A percentile compares a stretch with the other conserved stretches of the same genome.
Evolutionary conservation across 2,797 vertebrate species (phyloP).

Genomic region (Harpagifer antarcticus): DNA sequence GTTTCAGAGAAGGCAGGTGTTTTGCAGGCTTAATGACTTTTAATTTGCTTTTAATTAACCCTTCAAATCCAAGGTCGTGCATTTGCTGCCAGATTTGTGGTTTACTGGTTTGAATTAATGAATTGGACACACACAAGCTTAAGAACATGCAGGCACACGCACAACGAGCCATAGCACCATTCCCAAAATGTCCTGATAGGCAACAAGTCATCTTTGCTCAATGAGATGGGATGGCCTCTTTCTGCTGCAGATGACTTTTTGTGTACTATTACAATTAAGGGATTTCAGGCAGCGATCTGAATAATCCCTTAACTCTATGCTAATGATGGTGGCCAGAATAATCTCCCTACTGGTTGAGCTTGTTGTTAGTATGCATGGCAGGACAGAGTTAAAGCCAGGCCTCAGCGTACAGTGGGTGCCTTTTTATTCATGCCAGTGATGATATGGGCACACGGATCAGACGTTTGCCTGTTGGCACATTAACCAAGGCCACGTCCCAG

Average conservation of each 20-base stretch:
- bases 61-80: conserved; percentile 71
- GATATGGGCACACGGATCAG: conserved; percentile 74
- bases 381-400: conserved; percentile 58
- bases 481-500: conserved; percentile 66
- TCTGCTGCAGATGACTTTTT: conserved; percentile 62
- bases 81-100: conserved; percentile 54
- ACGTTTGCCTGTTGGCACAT: conserved; percentile 67
- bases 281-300: conserved; percentile 79
- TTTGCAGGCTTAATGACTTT: conserved; percentile 83
- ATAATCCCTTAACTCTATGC: conserved; percentile 80
- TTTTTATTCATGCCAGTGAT: conserved; percentile 74
- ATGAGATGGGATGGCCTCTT: conserved; percentile 60
- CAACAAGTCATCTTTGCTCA: conserved; percentile 71
- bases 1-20: conserved; percentile 83
- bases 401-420: conserved; percentile 42
- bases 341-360: conserved; percentile 75
- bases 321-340: conserved; percentile 66
- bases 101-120: conserved; percentile 66
- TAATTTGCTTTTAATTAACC: conserved; percentile 89
- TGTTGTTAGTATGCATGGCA: conserved; percentile 79
- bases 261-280: conserved; percentile 84
- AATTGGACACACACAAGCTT: conserved; percentile 49
- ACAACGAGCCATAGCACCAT: conserved; percentile 14
- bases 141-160: conserved; percentile 34
- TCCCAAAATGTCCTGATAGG: conserved; percentile 48